These are phyloP conservation scores for Neoniphon sammara DNA, from an alignment of 2,797 vertebrate genomes.

Conservation along the genomic window DNA sequence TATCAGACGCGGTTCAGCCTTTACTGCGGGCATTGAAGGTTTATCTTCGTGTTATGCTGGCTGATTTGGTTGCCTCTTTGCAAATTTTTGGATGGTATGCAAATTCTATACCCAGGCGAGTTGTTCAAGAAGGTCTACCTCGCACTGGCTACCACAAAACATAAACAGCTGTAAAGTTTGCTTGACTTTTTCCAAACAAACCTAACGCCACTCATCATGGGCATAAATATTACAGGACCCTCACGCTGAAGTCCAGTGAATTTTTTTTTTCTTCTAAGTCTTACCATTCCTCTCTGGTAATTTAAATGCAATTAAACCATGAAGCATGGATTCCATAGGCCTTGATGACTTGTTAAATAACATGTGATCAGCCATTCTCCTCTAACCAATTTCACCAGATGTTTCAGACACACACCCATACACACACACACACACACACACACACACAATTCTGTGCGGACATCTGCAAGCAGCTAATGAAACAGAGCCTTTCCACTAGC, in stretches of 20 bases:
- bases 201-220: not conserved
- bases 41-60: conserved; percentile 60
- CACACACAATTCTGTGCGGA: conserved; percentile 1
- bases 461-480: conserved; percentile 45
- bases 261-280: not conserved
- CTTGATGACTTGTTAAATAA: conserved; percentile 17
- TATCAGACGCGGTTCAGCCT: conserved; percentile 46
- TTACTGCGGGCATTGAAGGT: conserved; percentile 35
- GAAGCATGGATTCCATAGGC: not conserved
- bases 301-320: not conserved
- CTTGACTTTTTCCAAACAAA: conserved; percentile 1
- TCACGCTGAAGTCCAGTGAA: no score
- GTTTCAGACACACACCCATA: conserved; percentile 20
- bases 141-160: conserved; percentile 8
- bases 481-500: conserved; percentile 23
- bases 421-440: conserved; percentile 5
- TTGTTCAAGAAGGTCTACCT: conserved; percentile 45
- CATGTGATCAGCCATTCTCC: not conserved
- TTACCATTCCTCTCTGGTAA: not conserved
- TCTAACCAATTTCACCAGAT: conserved; percentile 22
- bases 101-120: conserved; percentile 61
- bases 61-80: conserved; percentile 79
- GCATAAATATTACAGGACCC: not conserved
- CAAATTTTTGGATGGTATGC: conserved; percentile 75
- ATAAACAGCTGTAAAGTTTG: conserved; percentile 25